Evolutionary conservation across 2,888 invertebrate genomes (phyloP).

Genomic region (Hanleya hanleyi): DNA sequence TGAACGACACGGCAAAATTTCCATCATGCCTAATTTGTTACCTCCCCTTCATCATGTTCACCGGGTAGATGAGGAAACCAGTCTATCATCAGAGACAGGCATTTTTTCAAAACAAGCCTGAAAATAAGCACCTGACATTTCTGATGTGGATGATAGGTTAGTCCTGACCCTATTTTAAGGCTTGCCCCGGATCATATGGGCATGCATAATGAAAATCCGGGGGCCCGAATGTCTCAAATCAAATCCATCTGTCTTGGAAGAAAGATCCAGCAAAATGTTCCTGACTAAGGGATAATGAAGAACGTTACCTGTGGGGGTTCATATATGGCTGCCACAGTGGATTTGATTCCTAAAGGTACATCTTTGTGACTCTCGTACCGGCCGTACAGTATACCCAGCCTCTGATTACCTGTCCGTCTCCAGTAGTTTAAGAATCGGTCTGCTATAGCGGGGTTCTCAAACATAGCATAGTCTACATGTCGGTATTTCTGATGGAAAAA

Average conservation of each 20-base stretch:
- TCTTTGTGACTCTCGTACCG: constrained; percentile 92
- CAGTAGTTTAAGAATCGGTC: constrained; percentile 98
- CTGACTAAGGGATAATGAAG: not conserved
- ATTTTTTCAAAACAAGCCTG: no score
- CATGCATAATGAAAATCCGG: no score
- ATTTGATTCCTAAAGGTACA: constrained; percentile 92
- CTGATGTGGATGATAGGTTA: no score
- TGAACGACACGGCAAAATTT: no score
- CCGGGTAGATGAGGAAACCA: no score
- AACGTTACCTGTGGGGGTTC: constrained; percentile 92
- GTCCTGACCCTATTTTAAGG: no score
- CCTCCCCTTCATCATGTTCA: no score
- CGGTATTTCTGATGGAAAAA: constrained; percentile 93
- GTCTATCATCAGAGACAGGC: no score
- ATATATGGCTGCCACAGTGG: constrained; percentile 93
- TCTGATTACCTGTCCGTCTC: constrained; percentile 91
- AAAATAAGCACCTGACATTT: no score
- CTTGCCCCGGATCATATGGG: no score
- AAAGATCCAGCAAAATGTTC: not conserved
- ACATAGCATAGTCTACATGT: constrained; percentile 96
- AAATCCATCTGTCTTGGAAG: not conserved
- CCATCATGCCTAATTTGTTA: no score
- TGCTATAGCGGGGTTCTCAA: constrained; percentile 95
- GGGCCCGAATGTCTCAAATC: not conserved
- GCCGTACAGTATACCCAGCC: constrained; percentile 94